A percentile compares a stretch with the other conserved stretches of the same genome.
phyloP scores from a whole-genome alignment of 2,113 vertebrate genomes.

The Isurus oxyrinchus region DNA sequence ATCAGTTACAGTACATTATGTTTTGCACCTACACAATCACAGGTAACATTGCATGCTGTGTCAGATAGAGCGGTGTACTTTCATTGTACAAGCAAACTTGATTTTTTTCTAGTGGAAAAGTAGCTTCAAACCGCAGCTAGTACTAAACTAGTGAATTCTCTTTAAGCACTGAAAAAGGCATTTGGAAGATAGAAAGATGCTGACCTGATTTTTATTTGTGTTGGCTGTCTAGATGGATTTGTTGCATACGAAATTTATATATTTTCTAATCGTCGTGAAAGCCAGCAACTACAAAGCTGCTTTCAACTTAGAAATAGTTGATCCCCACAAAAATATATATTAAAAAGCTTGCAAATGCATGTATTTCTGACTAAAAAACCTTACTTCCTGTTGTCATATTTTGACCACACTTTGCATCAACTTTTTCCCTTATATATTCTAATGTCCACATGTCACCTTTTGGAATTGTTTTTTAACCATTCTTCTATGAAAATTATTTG shows the following conservation, averaged over 20 bases:
- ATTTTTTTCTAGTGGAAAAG: not conserved
- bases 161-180: not conserved
- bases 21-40: not conserved
- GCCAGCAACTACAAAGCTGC: not conserved
- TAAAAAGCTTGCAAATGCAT: not conserved
- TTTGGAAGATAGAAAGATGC: not conserved
- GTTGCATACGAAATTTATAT: not conserved
- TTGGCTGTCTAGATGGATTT: not conserved
- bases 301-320: not conserved
- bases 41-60: not conserved
- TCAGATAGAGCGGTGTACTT: not conserved
- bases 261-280: not conserved
- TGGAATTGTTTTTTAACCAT: not conserved
- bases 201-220: not conserved
- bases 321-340: not conserved
- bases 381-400: not conserved
- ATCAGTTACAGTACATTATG: not conserved
- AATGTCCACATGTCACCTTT: not conserved
- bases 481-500: not conserved
- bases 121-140: not conserved
- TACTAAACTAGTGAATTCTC: not conserved
- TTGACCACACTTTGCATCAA: not conserved
- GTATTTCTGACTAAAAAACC: not conserved
- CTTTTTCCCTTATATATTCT: not conserved
- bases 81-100: not conserved